These are phyloP conservation scores for Microctonus aethiopoides DNA, from an alignment of 2,888 invertebrate genomes.

Conservation along the genomic window DNA sequence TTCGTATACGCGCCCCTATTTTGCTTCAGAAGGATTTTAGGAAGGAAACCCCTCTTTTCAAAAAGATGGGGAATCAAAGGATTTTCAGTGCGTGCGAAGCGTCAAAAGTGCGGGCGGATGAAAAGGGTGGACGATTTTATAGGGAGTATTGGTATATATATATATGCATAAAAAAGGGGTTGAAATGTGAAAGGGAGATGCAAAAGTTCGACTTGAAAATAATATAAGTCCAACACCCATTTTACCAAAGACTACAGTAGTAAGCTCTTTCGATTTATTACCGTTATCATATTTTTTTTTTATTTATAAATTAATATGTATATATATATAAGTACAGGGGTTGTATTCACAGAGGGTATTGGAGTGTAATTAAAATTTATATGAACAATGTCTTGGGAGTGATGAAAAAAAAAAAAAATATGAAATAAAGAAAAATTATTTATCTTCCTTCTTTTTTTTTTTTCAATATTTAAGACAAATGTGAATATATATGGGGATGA, in stretches of 20 bases:
- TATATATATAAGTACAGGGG: not conserved
- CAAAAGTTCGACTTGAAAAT: not conserved
- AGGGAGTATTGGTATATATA: constrained; percentile 11
- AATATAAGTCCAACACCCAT: not conserved
- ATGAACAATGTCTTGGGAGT: not conserved
- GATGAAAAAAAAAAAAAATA: not conserved
- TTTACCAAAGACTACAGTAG: not conserved
- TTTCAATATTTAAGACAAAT: not conserved
- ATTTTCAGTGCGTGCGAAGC: constrained; percentile 58
- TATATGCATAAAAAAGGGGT: constrained; percentile 40
- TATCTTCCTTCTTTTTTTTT: not conserved
- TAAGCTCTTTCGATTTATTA: constrained; percentile 4
- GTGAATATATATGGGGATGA: not conserved
- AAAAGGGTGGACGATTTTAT: constrained; percentile 24
- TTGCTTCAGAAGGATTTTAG: constrained; percentile 11
- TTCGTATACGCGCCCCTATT: not conserved
- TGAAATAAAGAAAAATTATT: not conserved
- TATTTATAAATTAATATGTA: not conserved
- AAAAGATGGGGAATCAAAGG: constrained; percentile 65
- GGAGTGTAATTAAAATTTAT: not conserved
- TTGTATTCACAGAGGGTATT: not conserved
- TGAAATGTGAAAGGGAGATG: constrained; percentile 26
- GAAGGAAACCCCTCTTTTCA: constrained; percentile 40
- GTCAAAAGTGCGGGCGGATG: constrained; percentile 57
- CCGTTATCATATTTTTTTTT: constrained; percentile 5